phyloP scores from a whole-genome alignment of 2,797 vertebrate genomes.

The Notolepis coatsorum region DNA sequence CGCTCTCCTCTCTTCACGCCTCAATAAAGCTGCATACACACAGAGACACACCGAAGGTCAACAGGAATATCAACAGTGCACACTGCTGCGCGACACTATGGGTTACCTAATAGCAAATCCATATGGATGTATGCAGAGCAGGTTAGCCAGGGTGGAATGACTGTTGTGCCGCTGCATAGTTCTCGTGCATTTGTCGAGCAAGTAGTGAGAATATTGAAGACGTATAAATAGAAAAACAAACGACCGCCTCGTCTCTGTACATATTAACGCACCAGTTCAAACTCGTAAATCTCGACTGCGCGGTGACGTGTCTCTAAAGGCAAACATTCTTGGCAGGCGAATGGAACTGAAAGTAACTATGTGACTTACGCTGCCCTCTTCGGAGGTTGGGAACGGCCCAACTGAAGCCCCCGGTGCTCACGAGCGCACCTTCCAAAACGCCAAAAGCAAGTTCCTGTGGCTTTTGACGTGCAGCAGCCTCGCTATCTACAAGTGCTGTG shows the following conservation, averaged over 20 bases:
- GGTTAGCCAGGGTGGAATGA: neutral
- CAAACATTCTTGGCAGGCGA: neutral
- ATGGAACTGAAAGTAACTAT: slow-evolving; percentile 1
- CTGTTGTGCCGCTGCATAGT: neutral
- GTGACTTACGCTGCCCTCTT: slow-evolving; percentile 11
- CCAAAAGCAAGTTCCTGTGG: slow-evolving; percentile 60
- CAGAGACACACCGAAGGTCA: neutral
- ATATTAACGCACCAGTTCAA: neutral
- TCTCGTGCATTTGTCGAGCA: neutral
- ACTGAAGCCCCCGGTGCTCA: slow-evolving; percentile 28
- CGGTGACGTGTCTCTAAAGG: neutral
- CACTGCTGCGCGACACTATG: neutral
- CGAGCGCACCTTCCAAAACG: slow-evolving; percentile 47
- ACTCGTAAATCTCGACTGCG: neutral
- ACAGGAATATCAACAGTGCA: neutral
- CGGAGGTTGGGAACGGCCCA: slow-evolving; percentile 22
- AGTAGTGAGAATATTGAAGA: neutral
- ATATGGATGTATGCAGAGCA: neutral
- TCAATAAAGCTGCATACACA: neutral
- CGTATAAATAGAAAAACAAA: neutral
- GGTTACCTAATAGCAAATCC: neutral
- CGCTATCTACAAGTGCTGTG: slow-evolving; percentile 55
- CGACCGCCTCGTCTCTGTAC: neutral
- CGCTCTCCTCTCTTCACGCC: neutral
- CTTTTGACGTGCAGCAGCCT: slow-evolving; percentile 42